These are phyloP conservation scores for Bradysia coprophila DNA, from an alignment of 1,140 invertebrate species.

Conservation along the genomic window DNA sequence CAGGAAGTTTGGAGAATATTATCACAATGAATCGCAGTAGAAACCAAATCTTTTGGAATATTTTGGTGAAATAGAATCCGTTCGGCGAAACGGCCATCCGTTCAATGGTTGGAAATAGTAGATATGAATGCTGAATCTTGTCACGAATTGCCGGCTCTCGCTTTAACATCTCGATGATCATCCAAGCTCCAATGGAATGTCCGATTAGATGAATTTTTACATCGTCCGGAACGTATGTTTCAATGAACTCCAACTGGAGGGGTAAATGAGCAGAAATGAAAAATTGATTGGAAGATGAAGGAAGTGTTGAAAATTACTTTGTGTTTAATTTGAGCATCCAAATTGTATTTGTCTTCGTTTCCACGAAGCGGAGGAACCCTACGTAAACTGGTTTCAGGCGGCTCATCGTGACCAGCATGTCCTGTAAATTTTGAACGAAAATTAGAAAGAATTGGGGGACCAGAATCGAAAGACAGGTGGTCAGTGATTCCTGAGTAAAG, in stretches of 20 bases:
- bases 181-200: constrained; percentile 72
- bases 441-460: not conserved
- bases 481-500: not conserved
- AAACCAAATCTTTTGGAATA: constrained; percentile 15
- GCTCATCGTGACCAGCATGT: constrained; percentile 48
- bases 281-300: constrained; percentile 2
- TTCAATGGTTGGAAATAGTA: constrained; percentile 72
- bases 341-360: constrained; percentile 36
- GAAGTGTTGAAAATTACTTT: constrained; percentile 29
- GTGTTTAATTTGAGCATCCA: constrained; percentile 62
- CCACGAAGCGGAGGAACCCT: constrained; percentile 26
- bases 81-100: constrained; percentile 49
- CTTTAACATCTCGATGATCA: constrained; percentile 53
- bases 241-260: constrained; percentile 38
- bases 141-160: constrained; percentile 26
- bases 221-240: constrained; percentile 44
- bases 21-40: constrained; percentile 14
- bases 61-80: constrained; percentile 37
- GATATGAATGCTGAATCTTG: constrained; percentile 34
- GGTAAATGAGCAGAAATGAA: constrained; percentile 15
- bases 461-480: not conserved
- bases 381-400: constrained; percentile 21
- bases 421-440: constrained; percentile 24
- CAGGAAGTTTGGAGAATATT: constrained; percentile 34
- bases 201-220: constrained; percentile 53